A percentile compares a stretch with the other conserved stretches of the same genome.
phyloP scores from a whole-genome alignment of 1,140 invertebrate genomes.

The Leptinotarsa lineolata region DNA sequence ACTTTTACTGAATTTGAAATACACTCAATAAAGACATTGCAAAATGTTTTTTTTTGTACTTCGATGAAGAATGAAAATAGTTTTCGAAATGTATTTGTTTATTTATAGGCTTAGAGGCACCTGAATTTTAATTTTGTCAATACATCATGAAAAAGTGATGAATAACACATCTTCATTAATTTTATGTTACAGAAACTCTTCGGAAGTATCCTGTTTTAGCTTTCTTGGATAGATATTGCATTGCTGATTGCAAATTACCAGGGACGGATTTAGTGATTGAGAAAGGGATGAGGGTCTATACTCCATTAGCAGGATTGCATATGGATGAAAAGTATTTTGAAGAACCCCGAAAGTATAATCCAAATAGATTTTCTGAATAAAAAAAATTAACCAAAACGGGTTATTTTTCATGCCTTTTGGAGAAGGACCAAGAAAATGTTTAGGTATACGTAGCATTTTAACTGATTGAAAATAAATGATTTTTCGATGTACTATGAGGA shows the following conservation, averaged over 20 bases:
- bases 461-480: background rate
- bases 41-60: no score
- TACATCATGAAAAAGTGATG: no score
- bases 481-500: no score
- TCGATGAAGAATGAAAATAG: no score
- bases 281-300: conserved; percentile 52
- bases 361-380: conserved; percentile 55
- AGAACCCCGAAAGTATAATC: conserved; percentile 57
- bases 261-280: conserved; percentile 55
- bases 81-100: no score
- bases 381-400: conserved; percentile 47
- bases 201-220: conserved; percentile 58
- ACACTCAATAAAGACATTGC: no score
- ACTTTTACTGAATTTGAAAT: no score
- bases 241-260: conserved; percentile 56
- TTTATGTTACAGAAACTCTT: conserved; percentile 57
- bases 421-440: conserved; percentile 15
- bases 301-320: conserved; percentile 55
- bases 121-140: no score
- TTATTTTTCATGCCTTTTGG: conserved; percentile 61
- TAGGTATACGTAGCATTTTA: background rate
- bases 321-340: conserved; percentile 53
- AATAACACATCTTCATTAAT: background rate
- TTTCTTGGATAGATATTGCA: conserved; percentile 55
- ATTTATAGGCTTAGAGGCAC: no score